phyloP scores from a whole-genome alignment of 2,797 vertebrate species.

The Cheirogaleus major region DNA sequence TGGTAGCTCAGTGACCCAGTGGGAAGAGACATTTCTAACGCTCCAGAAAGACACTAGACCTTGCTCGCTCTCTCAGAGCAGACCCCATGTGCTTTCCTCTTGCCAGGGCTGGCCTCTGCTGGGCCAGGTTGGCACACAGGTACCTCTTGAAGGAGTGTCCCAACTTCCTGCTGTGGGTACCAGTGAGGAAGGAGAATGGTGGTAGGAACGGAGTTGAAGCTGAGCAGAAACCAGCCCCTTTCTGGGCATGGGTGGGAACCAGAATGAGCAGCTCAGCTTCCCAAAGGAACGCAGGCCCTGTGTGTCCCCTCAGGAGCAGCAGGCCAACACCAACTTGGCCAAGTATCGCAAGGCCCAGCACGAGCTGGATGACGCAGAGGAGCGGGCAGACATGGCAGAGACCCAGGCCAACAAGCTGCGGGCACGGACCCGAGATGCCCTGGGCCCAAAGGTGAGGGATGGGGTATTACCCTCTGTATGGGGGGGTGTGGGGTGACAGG shows the following conservation, averaged over 20 bases:
- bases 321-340: conserved; percentile 93
- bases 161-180: not conserved
- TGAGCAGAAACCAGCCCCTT: not conserved
- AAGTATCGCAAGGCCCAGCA: conserved; percentile 96
- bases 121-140: not conserved
- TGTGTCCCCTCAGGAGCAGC: conserved; percentile 89
- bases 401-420: conserved; percentile 95
- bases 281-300: not conserved
- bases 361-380: conserved; percentile 94
- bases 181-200: not conserved
- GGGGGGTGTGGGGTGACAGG: rapidly evolving
- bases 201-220: not conserved
- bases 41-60: not conserved
- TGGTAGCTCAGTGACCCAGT: not conserved
- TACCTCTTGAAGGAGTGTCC: not conserved
- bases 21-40: not conserved
- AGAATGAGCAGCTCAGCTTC: not conserved
- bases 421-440: conserved; percentile 86
- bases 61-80: not conserved
- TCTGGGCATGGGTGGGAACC: not conserved
- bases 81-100: not conserved
- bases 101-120: not conserved
- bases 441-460: conserved; percentile 84
- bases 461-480: not conserved
- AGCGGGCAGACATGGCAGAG: conserved; percentile 93